A percentile compares a stretch with the other conserved stretches of the same genome.
phyloP scores from a whole-genome alignment of 2,113 vertebrate species.

The Vulpes lagopus region DNA sequence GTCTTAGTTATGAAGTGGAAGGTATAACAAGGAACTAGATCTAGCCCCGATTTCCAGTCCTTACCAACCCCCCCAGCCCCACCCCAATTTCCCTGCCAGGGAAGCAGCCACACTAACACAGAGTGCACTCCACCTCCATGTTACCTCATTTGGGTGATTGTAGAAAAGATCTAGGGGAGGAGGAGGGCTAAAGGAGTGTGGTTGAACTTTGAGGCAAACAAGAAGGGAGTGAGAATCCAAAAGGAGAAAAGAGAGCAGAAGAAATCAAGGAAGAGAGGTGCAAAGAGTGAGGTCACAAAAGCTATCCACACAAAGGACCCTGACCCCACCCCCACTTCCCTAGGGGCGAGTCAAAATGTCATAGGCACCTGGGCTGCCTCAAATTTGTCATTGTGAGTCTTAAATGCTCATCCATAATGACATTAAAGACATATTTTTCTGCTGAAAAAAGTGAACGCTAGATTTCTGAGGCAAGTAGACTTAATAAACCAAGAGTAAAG shows the following conservation, averaged over 20 bases:
- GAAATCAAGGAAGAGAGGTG: neutral
- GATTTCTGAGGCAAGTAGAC: constrained; percentile 62
- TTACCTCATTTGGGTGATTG: neutral
- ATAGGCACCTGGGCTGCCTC: neutral
- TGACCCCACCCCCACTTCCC: neutral
- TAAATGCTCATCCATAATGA: neutral
- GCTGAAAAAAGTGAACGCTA: constrained; percentile 1
- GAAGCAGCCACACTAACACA: neutral
- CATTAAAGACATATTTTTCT: constrained; percentile 50
- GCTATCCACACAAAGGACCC: neutral
- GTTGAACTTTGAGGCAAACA: neutral
- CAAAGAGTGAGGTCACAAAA: neutral
- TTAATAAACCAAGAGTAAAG: constrained; percentile 74
- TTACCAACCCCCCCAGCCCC: neutral
- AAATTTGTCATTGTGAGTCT: neutral
- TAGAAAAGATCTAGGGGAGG: neutral
- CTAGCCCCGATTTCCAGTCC: neutral
- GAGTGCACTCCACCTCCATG: neutral
- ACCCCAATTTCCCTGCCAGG: neutral
- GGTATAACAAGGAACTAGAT: neutral
- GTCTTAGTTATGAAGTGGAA: neutral
- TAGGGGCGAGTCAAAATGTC: neutral
- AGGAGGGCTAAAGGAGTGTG: neutral
- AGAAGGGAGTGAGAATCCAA: neutral
- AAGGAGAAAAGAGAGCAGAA: neutral